Base-by-base conservation (phyloP, 1,140 invertebrate genomes). In the Drosophila ambigua region DNA sequence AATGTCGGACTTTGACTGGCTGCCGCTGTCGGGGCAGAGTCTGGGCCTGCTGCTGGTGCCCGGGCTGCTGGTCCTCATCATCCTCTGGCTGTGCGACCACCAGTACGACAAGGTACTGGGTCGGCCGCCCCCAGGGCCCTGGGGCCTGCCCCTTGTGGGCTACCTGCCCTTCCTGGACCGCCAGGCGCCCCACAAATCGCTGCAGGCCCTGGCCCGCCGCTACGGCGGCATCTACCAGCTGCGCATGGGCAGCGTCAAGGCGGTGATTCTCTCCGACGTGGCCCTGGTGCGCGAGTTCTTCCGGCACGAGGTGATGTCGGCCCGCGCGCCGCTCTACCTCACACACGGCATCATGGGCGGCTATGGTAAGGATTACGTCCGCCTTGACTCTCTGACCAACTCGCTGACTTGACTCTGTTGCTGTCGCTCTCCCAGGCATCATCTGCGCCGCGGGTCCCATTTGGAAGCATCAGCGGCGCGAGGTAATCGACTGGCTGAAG, bases 291-390 rank as follows among this genome's bases (percentile, higher is more conserved):
- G 94, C 31, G 94, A 95, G 64, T 94, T 95, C 3, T 94, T 98
- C 39, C 92, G 94, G 0, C 95, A 95, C 79, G 95, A 96, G 23
- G 93, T 88, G 1, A 95, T 96, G 72, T 92, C 94, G 2, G 96
- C 95, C 11, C 92, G 96, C 54, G 96, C 97, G 1, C 96, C 96
- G 1, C 93, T 98, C 0, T 96, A 95, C 87, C 91, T 97, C 16
- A 97, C 96, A 0, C 96, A 97, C 85, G 97, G 96, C 41, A 95
- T 98, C 9, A 97, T 97, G 95, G 92, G 96, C 63, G 96, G 97
- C 74, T 95, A 96, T 85, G 97, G 97, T 97, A 92, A 94, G 93
- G 58, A 16, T 5, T 13, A 16, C 39, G 15, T 5, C 53, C n/a
- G 16, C n/a, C 9, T 1, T 16, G 20, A 20, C 20, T 2, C 1